Conservation (phyloP, 2,888 invertebrate genomes). For the Macaria notata region DNA sequence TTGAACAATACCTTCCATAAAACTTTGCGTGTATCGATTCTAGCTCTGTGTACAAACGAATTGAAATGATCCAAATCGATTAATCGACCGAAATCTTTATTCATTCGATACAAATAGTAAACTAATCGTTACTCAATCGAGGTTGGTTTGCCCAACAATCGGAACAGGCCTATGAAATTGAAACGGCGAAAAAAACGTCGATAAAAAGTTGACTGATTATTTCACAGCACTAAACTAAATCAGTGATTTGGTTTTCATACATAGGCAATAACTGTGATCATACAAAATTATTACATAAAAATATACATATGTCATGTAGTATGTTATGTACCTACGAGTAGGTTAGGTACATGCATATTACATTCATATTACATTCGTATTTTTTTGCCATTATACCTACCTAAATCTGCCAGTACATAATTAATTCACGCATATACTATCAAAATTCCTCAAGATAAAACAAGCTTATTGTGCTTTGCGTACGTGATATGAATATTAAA, state of each 20-base stretch:
- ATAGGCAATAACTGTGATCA: too few relatives aligned
- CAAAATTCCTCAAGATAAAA: conserved; percentile 49
- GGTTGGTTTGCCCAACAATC: conserved; percentile 18
- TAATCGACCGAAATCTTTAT: conserved; percentile 18
- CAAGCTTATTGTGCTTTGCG: conserved; percentile 24
- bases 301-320: too few relatives aligned
- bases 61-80: not conserved
- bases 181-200: not conserved
- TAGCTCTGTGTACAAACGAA: too few relatives aligned
- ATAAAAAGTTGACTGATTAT: not conserved
- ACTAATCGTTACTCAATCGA: conserved; percentile 14
- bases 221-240: not conserved
- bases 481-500: conserved; percentile 1
- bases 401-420: too few relatives aligned
- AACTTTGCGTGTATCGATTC: too few relatives aligned
- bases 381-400: too few relatives aligned
- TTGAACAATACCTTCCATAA: too few relatives aligned
- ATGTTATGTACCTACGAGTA: too few relatives aligned
- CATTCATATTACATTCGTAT: too few relatives aligned
- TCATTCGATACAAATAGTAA: conserved; percentile 9
- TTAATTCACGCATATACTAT: not conserved
- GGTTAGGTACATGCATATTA: too few relatives aligned
- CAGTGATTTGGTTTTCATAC: too few relatives aligned
- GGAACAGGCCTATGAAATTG: conserved; percentile 2
- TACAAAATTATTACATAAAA: too few relatives aligned